phyloP scores from a whole-genome alignment of 2,888 invertebrate species.

The Diachrysia chrysitis region DNA sequence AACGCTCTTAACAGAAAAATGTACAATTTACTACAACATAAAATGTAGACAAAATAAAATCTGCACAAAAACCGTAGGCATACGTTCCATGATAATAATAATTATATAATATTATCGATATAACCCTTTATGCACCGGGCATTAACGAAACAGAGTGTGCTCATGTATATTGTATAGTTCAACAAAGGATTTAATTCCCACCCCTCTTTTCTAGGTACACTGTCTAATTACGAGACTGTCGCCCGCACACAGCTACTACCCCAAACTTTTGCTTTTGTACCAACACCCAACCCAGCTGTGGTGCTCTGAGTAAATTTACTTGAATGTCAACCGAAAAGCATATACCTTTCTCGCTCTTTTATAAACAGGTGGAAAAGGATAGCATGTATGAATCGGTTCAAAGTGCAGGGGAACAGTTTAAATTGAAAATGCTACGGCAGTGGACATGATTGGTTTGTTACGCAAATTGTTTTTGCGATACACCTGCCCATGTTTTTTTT shows the following conservation, averaged over 20 bases:
- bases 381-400: constrained; percentile 43
- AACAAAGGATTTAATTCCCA: constrained; percentile 64
- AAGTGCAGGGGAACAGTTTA: constrained; percentile 53
- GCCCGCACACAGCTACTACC: constrained; percentile 61
- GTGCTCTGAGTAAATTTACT: constrained; percentile 56
- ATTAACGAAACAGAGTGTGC: constrained; percentile 33
- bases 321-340: constrained; percentile 49
- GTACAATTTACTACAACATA: no score
- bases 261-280: constrained; percentile 67
- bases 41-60: no score
- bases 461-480: constrained; percentile 60
- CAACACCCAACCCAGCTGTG: constrained; percentile 52
- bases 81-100: not conserved
- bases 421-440: constrained; percentile 64
- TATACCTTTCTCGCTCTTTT: constrained; percentile 42
- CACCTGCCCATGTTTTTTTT: constrained; percentile 7
- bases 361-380: constrained; percentile 37
- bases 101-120: constrained; percentile 23
- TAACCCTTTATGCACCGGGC: constrained; percentile 16
- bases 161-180: constrained; percentile 54
- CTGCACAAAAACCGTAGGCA: no score
- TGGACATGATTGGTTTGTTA: constrained; percentile 66
- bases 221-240: constrained; percentile 68
- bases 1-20: no score
- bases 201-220: constrained; percentile 53